A percentile compares a stretch with the other conserved stretches of the same genome.
phyloP scores from a whole-genome alignment of 2,797 vertebrate genomes.

The Leptodactylus fallax region DNA sequence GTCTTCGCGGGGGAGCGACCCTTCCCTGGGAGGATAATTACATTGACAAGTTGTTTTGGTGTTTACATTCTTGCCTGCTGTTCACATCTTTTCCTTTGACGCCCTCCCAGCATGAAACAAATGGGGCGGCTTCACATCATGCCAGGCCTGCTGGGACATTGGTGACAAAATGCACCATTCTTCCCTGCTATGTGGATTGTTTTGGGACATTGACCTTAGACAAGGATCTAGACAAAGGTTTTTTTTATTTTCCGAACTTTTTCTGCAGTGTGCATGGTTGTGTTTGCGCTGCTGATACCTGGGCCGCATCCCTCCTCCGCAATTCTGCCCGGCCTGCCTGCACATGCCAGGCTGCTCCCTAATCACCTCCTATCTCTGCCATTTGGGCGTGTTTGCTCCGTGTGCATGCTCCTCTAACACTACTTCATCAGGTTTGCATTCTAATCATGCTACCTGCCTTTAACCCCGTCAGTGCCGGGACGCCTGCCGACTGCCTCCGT shows the following conservation, averaged over 20 bases:
- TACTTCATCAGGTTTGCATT: conserved; percentile 16
- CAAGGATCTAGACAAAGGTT: not conserved
- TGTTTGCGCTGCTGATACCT: not conserved
- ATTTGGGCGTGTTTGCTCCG: conserved; percentile 24
- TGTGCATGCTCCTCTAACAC: not conserved
- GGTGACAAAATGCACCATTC: not conserved
- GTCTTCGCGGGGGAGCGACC: conserved; percentile 22
- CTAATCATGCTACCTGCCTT: not conserved
- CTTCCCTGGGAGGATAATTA: conserved; percentile 41
- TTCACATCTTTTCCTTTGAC: not conserved
- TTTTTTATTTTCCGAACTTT: not conserved
- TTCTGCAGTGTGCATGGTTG: not conserved
- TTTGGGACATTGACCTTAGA: not conserved
- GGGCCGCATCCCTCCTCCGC: conserved; percentile 17
- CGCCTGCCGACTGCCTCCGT: not conserved
- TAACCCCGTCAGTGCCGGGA: not conserved
- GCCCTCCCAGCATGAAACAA: conserved; percentile 31
- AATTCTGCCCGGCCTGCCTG: conserved; percentile 6
- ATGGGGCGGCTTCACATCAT: not conserved
- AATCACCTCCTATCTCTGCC: conserved; percentile 16
- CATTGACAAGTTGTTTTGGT: conserved; percentile 32
- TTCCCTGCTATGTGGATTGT: not conserved
- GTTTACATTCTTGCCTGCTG: conserved; percentile 41
- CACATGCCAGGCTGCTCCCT: conserved; percentile 40
- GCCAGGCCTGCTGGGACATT: not conserved